phyloP scores from a whole-genome alignment of 2,888 invertebrate genomes.

The Phorcus lineatus region DNA sequence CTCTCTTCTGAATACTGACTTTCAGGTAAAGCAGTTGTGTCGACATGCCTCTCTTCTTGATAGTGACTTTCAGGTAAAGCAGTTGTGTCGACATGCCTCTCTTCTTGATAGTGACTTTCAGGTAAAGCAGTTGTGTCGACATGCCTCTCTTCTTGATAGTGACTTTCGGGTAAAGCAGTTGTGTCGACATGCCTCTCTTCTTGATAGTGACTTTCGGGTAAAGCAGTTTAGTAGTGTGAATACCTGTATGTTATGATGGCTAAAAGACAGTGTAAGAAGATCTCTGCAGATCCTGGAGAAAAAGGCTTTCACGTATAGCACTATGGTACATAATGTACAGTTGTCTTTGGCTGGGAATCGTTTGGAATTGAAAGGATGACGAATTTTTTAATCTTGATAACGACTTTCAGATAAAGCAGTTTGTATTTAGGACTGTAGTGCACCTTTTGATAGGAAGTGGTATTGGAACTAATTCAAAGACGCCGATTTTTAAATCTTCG shows the following conservation, averaged over 20 bases:
- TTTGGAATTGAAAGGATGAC: no score
- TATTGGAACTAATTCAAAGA: no score
- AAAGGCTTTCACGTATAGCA: neutral
- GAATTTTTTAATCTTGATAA: no score
- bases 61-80: neutral
- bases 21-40: neutral
- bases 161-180: neutral
- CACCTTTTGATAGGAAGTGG: no score
- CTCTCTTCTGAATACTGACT: conserved; percentile 30
- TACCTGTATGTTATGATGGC: no score
- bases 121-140: neutral
- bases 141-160: conserved; percentile 32
- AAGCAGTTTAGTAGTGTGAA: no score
- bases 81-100: no score
- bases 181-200: no score
- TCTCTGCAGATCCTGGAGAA: neutral
- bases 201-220: neutral
- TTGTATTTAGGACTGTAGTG: no score
- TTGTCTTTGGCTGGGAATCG: no score
- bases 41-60: neutral
- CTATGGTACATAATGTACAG: neutral
- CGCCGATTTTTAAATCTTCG: no score
- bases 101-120: conserved; percentile 24
- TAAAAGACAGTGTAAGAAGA: neutral
- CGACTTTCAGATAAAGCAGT: neutral